These are phyloP conservation scores for Subanguina moxae DNA, from an alignment of 1,140 invertebrate species.

Conservation along the genomic window DNA sequence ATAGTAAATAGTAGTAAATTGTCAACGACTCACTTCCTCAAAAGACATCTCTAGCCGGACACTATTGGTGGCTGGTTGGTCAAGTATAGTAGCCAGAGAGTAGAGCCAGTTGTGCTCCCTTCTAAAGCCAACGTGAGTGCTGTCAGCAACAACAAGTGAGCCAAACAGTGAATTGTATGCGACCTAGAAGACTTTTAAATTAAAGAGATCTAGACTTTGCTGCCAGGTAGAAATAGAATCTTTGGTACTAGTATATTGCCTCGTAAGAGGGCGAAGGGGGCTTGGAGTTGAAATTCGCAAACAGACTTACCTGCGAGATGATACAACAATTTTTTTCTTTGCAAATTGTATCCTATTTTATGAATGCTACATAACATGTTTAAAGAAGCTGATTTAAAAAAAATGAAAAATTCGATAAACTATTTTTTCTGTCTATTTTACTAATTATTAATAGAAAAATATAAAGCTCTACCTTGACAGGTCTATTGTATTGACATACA, in stretches of 20 bases:
- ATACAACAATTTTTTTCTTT: neutral
- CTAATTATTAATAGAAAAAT: no score
- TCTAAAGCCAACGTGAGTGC: constrained; percentile 15
- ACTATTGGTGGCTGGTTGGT: neutral
- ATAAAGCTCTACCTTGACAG: neutral
- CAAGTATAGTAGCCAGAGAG: constrained; percentile 2
- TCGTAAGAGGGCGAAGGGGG: no score
- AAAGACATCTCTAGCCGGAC: neutral
- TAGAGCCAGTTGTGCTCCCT: constrained; percentile 19
- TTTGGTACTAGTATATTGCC: neutral
- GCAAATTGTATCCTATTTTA: neutral
- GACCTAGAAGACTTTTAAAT: neutral
- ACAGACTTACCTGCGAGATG: neutral
- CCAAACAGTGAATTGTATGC: constrained; percentile 9
- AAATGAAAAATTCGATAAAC: no score
- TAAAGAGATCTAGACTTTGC: neutral
- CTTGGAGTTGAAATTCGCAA: no score
- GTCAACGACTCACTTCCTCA: neutral
- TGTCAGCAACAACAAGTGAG: constrained; percentile 7
- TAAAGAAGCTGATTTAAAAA: neutral
- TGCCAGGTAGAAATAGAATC: neutral
- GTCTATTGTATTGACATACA: neutral
- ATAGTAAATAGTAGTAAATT: neutral
- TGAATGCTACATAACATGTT: neutral
- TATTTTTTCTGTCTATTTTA: no score